Percentiles rank a stretch among this genome's conserved stretches.
Conservation (phyloP, 35 echinoderm and acorn worm species). For the Strongylocentrotus purpuratus region DNA sequence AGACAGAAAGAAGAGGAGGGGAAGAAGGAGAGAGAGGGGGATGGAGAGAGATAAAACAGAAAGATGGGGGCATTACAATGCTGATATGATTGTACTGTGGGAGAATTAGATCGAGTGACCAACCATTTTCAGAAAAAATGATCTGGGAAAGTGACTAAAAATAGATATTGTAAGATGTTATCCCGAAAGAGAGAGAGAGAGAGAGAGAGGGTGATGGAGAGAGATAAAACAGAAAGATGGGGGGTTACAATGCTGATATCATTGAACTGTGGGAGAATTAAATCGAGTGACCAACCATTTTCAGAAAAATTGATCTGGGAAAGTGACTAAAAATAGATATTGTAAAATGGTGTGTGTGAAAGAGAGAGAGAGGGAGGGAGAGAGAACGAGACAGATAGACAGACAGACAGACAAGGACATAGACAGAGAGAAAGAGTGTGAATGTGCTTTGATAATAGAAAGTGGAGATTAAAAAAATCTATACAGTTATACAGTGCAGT, state of each 20-base stretch:
- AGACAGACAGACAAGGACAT: not conserved
- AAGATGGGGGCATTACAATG: not conserved
- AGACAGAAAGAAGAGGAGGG: not conserved
- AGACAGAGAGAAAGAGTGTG: not conserved
- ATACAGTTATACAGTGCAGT: no score
- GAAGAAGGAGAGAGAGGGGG: not conserved
- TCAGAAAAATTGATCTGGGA: no score
- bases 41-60: not conserved
- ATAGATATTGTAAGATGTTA: not conserved
- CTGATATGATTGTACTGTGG: no score
- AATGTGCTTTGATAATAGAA: no score
- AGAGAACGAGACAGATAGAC: not conserved
- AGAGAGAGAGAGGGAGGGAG: not conserved
- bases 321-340: not conserved
- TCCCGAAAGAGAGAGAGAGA: not conserved
- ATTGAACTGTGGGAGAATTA: no score
- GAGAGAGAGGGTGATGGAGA: not conserved
- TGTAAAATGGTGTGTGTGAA: not conserved
- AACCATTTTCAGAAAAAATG: no score
- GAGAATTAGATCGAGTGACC: no score
- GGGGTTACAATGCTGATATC: no score
- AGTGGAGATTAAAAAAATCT: no score
- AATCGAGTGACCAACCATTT: no score
- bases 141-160: no score
- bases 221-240: not conserved